A percentile compares a stretch with the other conserved stretches of the same genome.
Conservation (phyloP, 2,113 vertebrate genomes). For the Bagarius yarrelli region DNA sequence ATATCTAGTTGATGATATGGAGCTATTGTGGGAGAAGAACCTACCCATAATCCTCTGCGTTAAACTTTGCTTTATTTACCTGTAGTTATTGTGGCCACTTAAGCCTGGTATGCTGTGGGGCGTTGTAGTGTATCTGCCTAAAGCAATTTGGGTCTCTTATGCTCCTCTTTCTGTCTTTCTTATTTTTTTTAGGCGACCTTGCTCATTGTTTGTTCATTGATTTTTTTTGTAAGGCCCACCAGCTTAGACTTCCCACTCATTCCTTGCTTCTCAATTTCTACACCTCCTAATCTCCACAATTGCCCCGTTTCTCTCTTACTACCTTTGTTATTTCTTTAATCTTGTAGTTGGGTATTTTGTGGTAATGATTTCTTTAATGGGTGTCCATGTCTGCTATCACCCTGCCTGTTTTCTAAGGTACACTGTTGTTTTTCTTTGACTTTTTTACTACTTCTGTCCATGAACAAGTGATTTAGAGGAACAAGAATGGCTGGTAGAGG, state of each 20-base stretch:
- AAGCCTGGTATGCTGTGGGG: constrained; percentile 73
- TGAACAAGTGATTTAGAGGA: constrained; percentile 66
- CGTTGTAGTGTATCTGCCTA: constrained; percentile 66
- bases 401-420: constrained; percentile 54
- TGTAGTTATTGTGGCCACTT: constrained; percentile 71
- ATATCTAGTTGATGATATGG: constrained; percentile 55
- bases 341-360: constrained; percentile 91
- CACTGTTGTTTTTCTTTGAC: neutral
- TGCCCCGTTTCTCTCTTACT: neutral
- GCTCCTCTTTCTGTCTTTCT: constrained; percentile 58
- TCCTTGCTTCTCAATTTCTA: constrained; percentile 32
- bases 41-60: constrained; percentile 45
- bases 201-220: constrained; percentile 74
- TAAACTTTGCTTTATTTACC: constrained; percentile 51
- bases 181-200: constrained; percentile 59
- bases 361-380: constrained; percentile 94
- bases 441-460: constrained; percentile 16
- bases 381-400: constrained; percentile 75
- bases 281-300: constrained; percentile 19
- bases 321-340: constrained; percentile 68
- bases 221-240: constrained; percentile 66
- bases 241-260: constrained; percentile 45
- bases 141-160: constrained; percentile 60
- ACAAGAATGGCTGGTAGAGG: constrained; percentile 76
- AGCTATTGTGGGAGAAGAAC: constrained; percentile 39